Evolutionary conservation across 2,888 invertebrate genomes (phyloP).

Genomic region (Charanyca ferruginea): DNA sequence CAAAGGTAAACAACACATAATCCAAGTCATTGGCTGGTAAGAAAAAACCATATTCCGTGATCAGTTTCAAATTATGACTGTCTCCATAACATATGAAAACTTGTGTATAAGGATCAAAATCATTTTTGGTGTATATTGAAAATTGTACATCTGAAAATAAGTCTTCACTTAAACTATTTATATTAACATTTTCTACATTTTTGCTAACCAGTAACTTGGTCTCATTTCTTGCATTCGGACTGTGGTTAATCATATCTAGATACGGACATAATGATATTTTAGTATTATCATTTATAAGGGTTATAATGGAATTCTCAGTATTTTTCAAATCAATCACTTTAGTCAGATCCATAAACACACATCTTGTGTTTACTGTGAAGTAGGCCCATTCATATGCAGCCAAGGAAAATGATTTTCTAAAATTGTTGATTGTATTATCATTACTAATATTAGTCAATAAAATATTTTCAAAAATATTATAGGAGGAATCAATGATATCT

Average conservation of each 20-base stretch:
- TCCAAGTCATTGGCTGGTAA: constrained; percentile 93
- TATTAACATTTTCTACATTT: constrained; percentile 75
- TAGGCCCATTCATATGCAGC: constrained; percentile 94
- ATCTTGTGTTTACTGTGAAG: constrained; percentile 96
- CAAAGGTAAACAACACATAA: constrained; percentile 91
- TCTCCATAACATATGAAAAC: constrained; percentile 97
- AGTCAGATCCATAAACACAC: constrained; percentile 93
- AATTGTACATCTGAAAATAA: constrained; percentile 84
- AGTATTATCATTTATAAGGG: constrained; percentile 90
- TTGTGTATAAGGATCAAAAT: constrained; percentile 93
- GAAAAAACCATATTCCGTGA: constrained; percentile 97
- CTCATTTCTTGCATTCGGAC: constrained; percentile 91
- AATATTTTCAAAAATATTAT: constrained; percentile 85
- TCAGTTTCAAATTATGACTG: constrained; percentile 95
- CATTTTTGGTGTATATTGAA: constrained; percentile 87
- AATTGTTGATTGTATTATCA: constrained; percentile 82
- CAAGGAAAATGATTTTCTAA: constrained; percentile 83
- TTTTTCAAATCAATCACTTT: constrained; percentile 85
- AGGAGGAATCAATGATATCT: constrained; percentile 85
- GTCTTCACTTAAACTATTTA: constrained; percentile 75
- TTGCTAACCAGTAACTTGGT: constrained; percentile 82
- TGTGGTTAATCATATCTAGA: constrained; percentile 97
- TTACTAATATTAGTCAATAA: constrained; percentile 78
- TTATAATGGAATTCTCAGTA: constrained; percentile 79
- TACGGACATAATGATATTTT: constrained; percentile 96